Evolutionary conservation across 2,888 invertebrate species (phyloP), one percentile per base, ranked within the genome.

Genomic region (Lycaena phlaeas): DNA sequence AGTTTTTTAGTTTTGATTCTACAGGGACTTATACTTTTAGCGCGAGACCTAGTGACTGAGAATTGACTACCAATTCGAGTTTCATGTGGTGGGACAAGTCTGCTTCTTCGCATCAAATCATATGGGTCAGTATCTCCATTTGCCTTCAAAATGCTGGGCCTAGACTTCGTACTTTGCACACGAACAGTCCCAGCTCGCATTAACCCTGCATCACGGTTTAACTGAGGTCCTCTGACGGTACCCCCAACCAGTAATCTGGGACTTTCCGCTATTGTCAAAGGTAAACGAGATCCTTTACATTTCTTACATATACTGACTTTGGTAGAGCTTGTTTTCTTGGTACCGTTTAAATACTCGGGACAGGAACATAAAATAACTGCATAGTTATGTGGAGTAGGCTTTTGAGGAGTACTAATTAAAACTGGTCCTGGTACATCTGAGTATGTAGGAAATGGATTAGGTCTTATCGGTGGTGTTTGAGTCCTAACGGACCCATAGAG

Each of bases 331-430:
- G 87, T 87, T 68, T 89, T 87, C 71, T 90, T 89, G 43, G 93
- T 93, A 58, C 93, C 93, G 51, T 88, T 89, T 43, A 92, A 82
- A 68, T 93, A 93, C 77, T 93, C 93, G 50, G 91, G 87, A 71
- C 93, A 93, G 72, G 92, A 90, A 85, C 93, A 93, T 64, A 93
- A 87, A 54, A 92, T 90, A 51, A 93, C 89, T 44, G 92, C 89
- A 53, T 88, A 87, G 51, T 89, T 87, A 44, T 90, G 89, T 36
- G 89, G 86, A 43, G 86, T 84, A 48, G 84, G 84, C 67, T 82
- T 84, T 57, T 86, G 86, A 40, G 87, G 86, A 27, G 86, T 85
- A 50, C 86, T 86, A 47, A 86, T 81, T 37, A 85, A 62, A 38
- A 85, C 81, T 38, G 85, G 81, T 27, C 82, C 75, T 42, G 79